A percentile compares a stretch with the other conserved stretches of the same genome.
phyloP scores from a whole-genome alignment of 2,113 vertebrate genomes.

The Albula goreensis region DNA sequence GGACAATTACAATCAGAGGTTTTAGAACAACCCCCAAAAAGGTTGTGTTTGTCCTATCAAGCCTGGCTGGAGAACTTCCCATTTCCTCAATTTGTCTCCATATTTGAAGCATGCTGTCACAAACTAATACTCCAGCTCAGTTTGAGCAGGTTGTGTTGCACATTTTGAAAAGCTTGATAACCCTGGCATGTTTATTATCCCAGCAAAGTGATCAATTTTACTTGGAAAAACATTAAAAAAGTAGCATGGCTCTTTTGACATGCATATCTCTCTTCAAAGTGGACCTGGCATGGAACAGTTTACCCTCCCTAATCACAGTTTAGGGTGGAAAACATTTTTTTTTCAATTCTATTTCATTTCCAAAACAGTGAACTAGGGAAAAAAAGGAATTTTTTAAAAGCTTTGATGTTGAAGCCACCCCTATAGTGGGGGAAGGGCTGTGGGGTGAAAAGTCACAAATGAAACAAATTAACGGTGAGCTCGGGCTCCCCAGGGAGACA shows the following conservation, averaged over 20 bases:
- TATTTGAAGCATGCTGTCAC: slow-evolving; percentile 11
- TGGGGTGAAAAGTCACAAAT: slow-evolving; percentile 64
- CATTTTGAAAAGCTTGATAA: background rate
- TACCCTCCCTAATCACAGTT: background rate
- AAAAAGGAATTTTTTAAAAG: slow-evolving; percentile 44
- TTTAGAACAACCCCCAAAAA: background rate
- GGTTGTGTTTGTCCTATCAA: background rate
- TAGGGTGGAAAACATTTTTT: background rate
- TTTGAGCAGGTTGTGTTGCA: too few species aligned
- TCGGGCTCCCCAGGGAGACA: slow-evolving; percentile 63
- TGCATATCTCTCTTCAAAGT: background rate
- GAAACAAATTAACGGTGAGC: slow-evolving; percentile 71
- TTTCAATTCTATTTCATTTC: slow-evolving; percentile 1
- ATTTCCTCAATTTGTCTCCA: background rate
- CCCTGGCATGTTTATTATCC: background rate
- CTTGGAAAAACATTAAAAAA: background rate
- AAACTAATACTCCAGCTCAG: background rate
- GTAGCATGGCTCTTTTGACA: background rate
- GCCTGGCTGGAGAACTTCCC: background rate
- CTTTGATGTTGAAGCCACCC: slow-evolving; percentile 16
- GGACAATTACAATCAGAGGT: slow-evolving; percentile 18
- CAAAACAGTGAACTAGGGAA: slow-evolving; percentile 13
- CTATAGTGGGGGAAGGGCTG: slow-evolving; percentile 40
- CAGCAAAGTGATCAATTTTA: background rate
- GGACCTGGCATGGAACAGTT: background rate